phyloP scores from a whole-genome alignment of 2,888 invertebrate genomes.

The Seira sanloemensis region DNA sequence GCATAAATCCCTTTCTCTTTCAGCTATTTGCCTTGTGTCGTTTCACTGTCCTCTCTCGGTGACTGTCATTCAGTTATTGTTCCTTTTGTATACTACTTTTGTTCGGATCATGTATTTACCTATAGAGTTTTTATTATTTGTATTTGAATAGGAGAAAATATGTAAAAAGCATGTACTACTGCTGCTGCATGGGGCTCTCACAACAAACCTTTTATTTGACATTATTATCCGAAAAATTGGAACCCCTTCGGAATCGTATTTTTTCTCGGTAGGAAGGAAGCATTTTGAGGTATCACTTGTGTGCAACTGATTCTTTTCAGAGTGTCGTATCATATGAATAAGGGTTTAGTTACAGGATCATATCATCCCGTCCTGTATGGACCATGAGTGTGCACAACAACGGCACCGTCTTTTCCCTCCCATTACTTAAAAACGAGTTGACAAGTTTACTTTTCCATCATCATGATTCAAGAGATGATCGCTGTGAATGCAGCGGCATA shows the following conservation, averaged over 20 bases:
- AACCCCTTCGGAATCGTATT: conserved; percentile 31
- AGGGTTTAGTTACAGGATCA: conserved; percentile 45
- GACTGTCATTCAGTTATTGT: conserved; percentile 59
- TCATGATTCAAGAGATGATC: conserved; percentile 57
- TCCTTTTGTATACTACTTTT: conserved; percentile 44
- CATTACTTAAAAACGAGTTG: conserved; percentile 47
- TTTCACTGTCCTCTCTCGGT: conserved; percentile 51
- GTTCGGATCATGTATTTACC: conserved; percentile 64
- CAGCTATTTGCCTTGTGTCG: conserved; percentile 29
- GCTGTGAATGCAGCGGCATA: conserved; percentile 33
- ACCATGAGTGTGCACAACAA: conserved; percentile 46
- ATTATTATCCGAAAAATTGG: conserved; percentile 68
- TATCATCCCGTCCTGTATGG: conserved; percentile 54
- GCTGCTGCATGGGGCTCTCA: conserved; percentile 65
- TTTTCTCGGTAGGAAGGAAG: conserved; percentile 30
- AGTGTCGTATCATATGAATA: conserved; percentile 36
- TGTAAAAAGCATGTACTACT: conserved; percentile 5
- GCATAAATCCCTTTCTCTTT: conserved; percentile 25
- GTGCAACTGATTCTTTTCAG: conserved; percentile 36
- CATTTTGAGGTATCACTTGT: conserved; percentile 57
- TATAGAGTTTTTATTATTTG: conserved; percentile 65
- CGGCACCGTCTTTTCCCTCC: conserved; percentile 52
- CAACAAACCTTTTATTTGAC: conserved; percentile 70
- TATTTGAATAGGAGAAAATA: conserved; percentile 43
- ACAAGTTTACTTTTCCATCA: conserved; percentile 64